Percentiles rank a stretch among this genome's conserved stretches.
These are phyloP conservation scores for Petrocephalus schoutedeni DNA, from an alignment of 2,797 vertebrate species.

Conservation along the genomic window DNA sequence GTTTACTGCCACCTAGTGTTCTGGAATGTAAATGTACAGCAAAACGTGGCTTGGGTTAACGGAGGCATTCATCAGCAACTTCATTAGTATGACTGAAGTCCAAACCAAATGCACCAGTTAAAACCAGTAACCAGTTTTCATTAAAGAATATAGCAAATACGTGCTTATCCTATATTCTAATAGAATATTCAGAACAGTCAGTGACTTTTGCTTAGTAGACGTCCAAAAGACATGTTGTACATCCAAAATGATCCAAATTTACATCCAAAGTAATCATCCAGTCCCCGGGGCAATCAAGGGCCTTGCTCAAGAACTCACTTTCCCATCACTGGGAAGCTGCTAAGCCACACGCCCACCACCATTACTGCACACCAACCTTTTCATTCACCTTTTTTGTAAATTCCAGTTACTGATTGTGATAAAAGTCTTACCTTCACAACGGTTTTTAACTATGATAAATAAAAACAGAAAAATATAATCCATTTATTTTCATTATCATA, in stretches of 20 bases:
- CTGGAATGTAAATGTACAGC: neutral
- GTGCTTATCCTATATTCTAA: neutral
- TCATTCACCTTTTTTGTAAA: neutral
- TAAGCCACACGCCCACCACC: neutral
- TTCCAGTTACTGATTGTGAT: neutral
- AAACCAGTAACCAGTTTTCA: neutral
- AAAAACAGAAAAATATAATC: neutral
- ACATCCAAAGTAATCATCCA: neutral
- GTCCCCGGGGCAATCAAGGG: neutral
- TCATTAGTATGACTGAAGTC: neutral
- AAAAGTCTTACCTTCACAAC: neutral
- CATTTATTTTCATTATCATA: neutral
- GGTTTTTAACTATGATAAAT: neutral
- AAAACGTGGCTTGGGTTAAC: neutral
- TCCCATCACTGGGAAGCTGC: neutral
- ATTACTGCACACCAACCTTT: neutral
- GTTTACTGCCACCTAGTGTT: neutral
- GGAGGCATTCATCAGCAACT: neutral
- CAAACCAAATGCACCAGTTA: neutral
- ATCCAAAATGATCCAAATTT: neutral
- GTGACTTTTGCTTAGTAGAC: neutral
- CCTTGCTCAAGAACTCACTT: neutral
- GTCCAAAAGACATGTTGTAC: neutral
- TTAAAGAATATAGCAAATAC: neutral
- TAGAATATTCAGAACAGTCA: too few relatives aligned